Evolutionary conservation across 2,113 vertebrate species (phyloP), one percentile per base, ranked within the genome.

Genomic region (Pangasianodon gigas): DNA sequence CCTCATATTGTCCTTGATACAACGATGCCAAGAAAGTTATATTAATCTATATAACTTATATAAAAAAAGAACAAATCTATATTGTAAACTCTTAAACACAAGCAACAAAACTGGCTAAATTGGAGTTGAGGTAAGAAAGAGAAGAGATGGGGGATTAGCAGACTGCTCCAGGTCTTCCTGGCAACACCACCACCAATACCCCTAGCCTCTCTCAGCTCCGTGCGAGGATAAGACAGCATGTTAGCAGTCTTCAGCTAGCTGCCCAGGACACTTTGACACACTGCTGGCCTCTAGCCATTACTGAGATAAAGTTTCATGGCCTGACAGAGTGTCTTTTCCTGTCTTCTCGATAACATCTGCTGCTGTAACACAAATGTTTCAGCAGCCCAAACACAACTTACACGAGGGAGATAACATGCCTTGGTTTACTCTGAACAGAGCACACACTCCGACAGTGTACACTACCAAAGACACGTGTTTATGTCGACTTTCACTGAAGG

Each of bases 251-350:
- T 62, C 32, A 60, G 82, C 82, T 13, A 60, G 82, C 82, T 60
- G 82, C 37, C 44, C 24, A 44, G 21, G 82, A 62, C 82, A 84
- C 56, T 44, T 6, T 58, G 81, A 58, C 81, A 62, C 21, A 62
- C 54, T 44, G 54, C 56, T 84, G 82, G 82, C 82, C 56, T 84
- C 37, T 37, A 74, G 65, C 65, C 67, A 74, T 87, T 52, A 56
- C 67, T 1, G 32, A 74, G 62, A 56, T 54, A 87, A 74, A 87
- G 85, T 84, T 84, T 84, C 56, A 41, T 26, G 51, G 3, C 51
- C 69, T 75, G 85, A 74, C 69, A 16, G 5, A 65, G 58, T 67
- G 37, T 56, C 67, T 87, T 67, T 46, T 2, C 7, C 60, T 67
- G 26, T 5, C 11, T 85, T 52, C 51, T 26, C 56, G 65, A 74